These are phyloP conservation scores for Oenanthe melanoleuca DNA, from an alignment of 2,113 vertebrate species.

Conservation along the genomic window DNA sequence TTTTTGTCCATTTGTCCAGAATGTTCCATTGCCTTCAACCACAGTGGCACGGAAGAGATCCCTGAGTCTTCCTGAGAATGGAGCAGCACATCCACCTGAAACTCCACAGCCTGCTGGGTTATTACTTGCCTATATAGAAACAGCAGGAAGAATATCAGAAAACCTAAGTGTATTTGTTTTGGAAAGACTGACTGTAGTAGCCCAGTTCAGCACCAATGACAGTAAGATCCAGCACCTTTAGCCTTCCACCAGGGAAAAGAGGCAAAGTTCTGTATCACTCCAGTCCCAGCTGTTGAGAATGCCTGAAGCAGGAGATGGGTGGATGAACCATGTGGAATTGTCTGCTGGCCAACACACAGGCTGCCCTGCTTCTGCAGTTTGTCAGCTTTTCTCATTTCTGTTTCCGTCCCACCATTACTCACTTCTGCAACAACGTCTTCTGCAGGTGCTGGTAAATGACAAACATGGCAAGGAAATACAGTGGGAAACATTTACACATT, in stretches of 20 bases:
- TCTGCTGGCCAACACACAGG: neutral
- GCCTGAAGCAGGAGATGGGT: neutral
- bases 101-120: neutral
- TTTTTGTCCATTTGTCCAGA: neutral
- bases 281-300: neutral
- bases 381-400: neutral
- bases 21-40: neutral
- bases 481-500: neutral
- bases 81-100: neutral
- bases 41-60: rapidly evolving
- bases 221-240: neutral
- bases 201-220: neutral
- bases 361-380: neutral
- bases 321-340: neutral
- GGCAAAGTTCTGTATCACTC: neutral
- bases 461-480: neutral
- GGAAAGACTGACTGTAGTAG: neutral
- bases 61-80: neutral
- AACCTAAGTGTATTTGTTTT: neutral
- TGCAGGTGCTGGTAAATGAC: neutral
- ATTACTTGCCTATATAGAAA: neutral
- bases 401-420: neutral
- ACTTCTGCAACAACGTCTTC: neutral
- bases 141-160: neutral
- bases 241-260: neutral